Evolutionary conservation across 64 coral and sea anemone genomes (phyloP), one percentile per base, ranked within the genome.

Genomic region (Platygyra sinensis): DNA sequence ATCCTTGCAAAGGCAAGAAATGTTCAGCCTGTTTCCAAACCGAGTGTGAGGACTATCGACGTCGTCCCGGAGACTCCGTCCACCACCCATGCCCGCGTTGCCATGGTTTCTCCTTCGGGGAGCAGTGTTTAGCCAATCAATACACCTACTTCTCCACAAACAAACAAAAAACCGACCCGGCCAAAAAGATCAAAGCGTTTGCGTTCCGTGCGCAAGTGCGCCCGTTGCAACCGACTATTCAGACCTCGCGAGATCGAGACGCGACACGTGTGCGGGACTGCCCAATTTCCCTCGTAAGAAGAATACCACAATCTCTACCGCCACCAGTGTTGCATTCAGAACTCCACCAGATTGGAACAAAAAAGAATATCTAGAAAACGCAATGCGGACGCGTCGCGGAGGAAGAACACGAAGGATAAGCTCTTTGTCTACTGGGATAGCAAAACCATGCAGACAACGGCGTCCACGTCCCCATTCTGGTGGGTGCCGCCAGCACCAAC

Each of bases 341-440:
- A 54, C 52, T 5, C 52, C 8, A 54, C 8, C 8, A 13, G 7
- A 0, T 7, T 54, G 52, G 52, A 54, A 13, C 8, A 54, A 54
- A 54, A 13, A 54, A 54, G 52, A 7, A 54, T 2, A 54, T 36
- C 8, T 8, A 8, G 52, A 8, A 54, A 54, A 54, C 52, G 52
- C 52, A 54, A 54, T 0, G 52, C 52, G 8, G 52, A 54, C 13
- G 52, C 1, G 13, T 2, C 8, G 8, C 52, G 13, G 13, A 13
- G 8, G 0, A 1, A 8, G 52, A 0, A 8, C 8, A 13, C 8
- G 0, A 54, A 54, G 13, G 52, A 54, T 2, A 64, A 2, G 13
- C 14, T 64, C 2, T 72, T 61, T 29, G 89, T 86, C 0, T 91
- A 73, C 62, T 89, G 79, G 17, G 62, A 89, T 39, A 80, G 71